Percentiles rank a stretch among this genome's conserved stretches.
phyloP scores from a whole-genome alignment of 2,113 vertebrate genomes.

The Girardinichthys multiradiatus region DNA sequence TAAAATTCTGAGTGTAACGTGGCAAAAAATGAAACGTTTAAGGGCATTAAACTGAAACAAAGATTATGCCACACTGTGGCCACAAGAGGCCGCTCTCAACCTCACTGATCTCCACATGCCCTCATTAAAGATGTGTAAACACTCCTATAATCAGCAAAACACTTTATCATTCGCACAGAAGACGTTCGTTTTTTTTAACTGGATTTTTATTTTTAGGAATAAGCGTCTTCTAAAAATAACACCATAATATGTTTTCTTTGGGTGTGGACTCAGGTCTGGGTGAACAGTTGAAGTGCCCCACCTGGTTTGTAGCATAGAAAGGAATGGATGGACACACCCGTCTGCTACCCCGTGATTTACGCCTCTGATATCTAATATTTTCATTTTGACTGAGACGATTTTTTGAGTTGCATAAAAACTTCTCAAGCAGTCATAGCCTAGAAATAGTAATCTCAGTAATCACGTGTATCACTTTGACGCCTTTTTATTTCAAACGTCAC shows the following conservation, averaged over 20 bases:
- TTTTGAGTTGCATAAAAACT: background rate
- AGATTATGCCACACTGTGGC: background rate
- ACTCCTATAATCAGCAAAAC: background rate
- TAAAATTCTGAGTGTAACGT: too few relatives aligned
- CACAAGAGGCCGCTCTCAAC: constrained; percentile 41
- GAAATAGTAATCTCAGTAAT: background rate
- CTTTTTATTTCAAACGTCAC: background rate
- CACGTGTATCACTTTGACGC: background rate
- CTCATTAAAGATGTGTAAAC: too few relatives aligned
- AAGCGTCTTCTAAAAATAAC: background rate
- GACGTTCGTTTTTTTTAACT: background rate
- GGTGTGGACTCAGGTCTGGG: constrained; percentile 33
- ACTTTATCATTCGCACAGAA: background rate
- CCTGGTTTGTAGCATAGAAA: background rate
- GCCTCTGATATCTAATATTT: too few relatives aligned
- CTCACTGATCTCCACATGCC: too few relatives aligned
- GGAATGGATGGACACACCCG: background rate
- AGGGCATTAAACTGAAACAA: too few relatives aligned
- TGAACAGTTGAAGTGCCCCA: constrained; percentile 27
- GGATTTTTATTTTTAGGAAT: background rate
- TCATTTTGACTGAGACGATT: too few relatives aligned
- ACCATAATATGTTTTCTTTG: constrained; percentile 41
- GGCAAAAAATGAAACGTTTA: too few relatives aligned
- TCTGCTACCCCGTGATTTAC: background rate
- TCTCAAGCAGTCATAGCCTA: background rate